Evolutionary conservation across 2,113 vertebrate genomes (phyloP).

Genomic region (Forbesichthys papilliferus): DNA sequence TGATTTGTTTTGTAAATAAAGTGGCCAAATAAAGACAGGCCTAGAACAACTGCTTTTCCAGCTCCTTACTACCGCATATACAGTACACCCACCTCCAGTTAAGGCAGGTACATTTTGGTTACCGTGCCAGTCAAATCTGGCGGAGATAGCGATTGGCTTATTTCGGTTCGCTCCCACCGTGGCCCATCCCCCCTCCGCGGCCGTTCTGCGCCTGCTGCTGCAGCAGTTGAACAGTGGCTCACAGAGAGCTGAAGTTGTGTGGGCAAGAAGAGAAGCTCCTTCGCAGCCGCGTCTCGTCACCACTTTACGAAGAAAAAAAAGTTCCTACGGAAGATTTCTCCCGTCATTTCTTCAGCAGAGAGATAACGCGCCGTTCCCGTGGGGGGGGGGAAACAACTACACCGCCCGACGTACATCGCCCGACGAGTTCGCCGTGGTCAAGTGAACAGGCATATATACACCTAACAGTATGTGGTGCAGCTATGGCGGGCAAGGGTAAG

Average conservation of each 20-base stretch:
- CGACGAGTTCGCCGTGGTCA: constrained; percentile 62
- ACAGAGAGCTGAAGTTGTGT: constrained; percentile 62
- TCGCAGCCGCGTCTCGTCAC: constrained; percentile 19
- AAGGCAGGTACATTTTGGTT: neutral
- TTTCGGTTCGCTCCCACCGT: constrained; percentile 20
- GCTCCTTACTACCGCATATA: constrained; percentile 26
- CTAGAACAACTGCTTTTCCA: neutral
- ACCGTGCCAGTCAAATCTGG: constrained; percentile 43
- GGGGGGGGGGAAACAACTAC: neutral
- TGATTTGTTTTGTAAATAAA: too few relatives aligned
- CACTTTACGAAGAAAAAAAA: constrained; percentile 7
- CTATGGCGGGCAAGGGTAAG: constrained; percentile 93
- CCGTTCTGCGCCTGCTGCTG: constrained; percentile 63
- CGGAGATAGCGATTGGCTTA: constrained; percentile 53
- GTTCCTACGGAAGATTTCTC: constrained; percentile 2
- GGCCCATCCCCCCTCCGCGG: constrained; percentile 55
- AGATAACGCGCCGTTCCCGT: constrained; percentile 7
- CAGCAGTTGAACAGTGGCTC: constrained; percentile 32
- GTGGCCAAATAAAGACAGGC: too few relatives aligned
- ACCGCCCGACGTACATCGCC: constrained; percentile 16
- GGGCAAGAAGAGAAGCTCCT: constrained; percentile 11
- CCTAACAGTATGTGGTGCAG: constrained; percentile 93
- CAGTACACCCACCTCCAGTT: too few relatives aligned
- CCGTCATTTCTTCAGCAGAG: constrained; percentile 13
- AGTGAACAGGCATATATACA: constrained; percentile 66